phyloP scores from a whole-genome alignment of 1,140 invertebrate species.

The Araneus ventricosus region DNA sequence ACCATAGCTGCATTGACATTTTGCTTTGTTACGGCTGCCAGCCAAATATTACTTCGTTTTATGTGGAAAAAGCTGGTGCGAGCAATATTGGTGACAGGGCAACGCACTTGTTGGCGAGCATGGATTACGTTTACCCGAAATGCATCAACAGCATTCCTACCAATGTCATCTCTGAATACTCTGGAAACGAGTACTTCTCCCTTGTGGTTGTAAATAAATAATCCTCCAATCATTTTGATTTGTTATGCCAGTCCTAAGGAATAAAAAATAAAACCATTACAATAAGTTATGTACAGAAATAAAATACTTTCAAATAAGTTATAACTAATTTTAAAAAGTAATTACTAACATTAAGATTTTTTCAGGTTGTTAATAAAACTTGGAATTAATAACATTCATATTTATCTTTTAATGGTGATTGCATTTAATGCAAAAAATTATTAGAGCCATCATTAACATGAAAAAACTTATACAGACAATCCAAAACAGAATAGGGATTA shows the following conservation, averaged over 20 bases:
- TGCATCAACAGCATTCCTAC: slow-evolving; percentile 99
- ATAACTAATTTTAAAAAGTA: neutral
- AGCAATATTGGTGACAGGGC: slow-evolving; percentile 99
- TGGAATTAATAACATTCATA: no score
- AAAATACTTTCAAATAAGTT: neutral
- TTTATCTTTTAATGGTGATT: no score
- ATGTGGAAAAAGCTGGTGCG: slow-evolving; percentile 99
- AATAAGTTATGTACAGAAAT: no score
- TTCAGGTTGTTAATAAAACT: no score
- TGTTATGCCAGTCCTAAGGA: slow-evolving; percentile 39
- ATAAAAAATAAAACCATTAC: no score
- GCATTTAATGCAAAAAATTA: no score
- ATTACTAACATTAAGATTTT: no score
- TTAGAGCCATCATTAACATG: no score
- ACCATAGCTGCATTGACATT: slow-evolving; percentile 99
- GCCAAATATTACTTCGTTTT: slow-evolving; percentile 99
- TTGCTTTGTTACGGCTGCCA: slow-evolving; percentile 99
- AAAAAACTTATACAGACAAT: no score
- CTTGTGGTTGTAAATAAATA: slow-evolving; percentile 99
- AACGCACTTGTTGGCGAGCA: slow-evolving; percentile 98
- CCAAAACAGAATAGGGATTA: no score
- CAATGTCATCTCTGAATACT: slow-evolving; percentile 99
- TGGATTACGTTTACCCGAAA: slow-evolving; percentile 99
- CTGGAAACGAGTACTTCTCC: slow-evolving; percentile 99
- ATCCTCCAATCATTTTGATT: slow-evolving; percentile 95